These are phyloP conservation scores for Philypnodon macrostomus DNA, from an alignment of 2,797 vertebrate genomes.

Conservation along the genomic window DNA sequence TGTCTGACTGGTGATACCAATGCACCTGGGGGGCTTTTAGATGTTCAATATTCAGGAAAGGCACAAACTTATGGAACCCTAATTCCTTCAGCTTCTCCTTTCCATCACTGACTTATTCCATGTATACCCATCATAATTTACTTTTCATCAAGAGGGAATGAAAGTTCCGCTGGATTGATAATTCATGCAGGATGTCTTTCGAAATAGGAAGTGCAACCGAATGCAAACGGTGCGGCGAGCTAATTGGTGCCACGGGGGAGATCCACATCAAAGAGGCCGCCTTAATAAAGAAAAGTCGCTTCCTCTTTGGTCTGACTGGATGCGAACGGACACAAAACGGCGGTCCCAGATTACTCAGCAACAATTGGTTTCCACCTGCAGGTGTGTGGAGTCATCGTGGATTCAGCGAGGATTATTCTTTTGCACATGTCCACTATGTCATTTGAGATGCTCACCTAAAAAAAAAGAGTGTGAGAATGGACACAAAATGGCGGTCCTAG, in stretches of 20 bases:
- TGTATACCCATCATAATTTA: constrained; percentile 23
- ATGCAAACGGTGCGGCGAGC: constrained; percentile 52
- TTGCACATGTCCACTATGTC: too few species aligned
- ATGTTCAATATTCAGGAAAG: not conserved
- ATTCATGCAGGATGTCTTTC: constrained; percentile 59
- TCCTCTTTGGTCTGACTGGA: constrained; percentile 28
- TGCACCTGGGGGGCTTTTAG: too few species aligned
- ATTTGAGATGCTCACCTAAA: too few species aligned
- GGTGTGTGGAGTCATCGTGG: constrained; percentile 2
- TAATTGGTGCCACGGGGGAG: constrained; percentile 68
- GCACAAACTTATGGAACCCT: too few species aligned
- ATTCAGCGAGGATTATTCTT: not conserved
- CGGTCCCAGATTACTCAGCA: constrained; percentile 24
- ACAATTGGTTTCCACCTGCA: not conserved
- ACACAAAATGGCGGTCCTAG: too few species aligned
- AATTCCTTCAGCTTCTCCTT: constrained; percentile 6
- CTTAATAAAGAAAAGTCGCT: constrained; percentile 48
- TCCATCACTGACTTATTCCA: constrained; percentile 19
- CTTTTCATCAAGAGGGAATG: constrained; percentile 34
- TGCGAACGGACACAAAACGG: constrained; percentile 41
- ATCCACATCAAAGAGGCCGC: constrained; percentile 61
- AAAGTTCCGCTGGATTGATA: constrained; percentile 49
- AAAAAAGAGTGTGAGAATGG: too few species aligned
- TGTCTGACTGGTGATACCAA: too few species aligned
- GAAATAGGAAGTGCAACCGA: constrained; percentile 52